Evolutionary conservation across 2,113 vertebrate species (phyloP).

Genomic region (Aspidoscelis tigris): DNA sequence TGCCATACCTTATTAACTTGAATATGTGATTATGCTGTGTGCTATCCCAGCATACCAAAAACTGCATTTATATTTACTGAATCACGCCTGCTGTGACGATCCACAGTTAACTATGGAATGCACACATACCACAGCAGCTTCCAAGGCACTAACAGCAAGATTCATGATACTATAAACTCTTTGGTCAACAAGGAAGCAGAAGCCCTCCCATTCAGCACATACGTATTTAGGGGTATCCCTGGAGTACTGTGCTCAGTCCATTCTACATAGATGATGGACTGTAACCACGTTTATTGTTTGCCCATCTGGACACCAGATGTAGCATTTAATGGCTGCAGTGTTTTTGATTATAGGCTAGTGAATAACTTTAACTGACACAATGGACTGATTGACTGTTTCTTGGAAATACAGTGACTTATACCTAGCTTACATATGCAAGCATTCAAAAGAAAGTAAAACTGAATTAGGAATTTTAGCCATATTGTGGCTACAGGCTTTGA

Average conservation of each 20-base stretch:
- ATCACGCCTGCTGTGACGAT: background rate
- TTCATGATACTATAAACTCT: background rate
- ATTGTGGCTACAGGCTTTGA: conserved; percentile 52
- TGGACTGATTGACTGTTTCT: conserved; percentile 32
- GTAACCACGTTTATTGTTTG: conserved; percentile 51
- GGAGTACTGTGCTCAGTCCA: conserved; percentile 39
- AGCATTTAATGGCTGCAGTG: conserved; percentile 43
- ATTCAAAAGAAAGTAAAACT: conserved; percentile 53
- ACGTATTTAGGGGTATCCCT: conserved; percentile 38
- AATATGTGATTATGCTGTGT: background rate
- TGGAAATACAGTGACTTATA: conserved; percentile 20
- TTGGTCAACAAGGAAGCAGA: background rate
- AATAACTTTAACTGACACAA: conserved; percentile 65
- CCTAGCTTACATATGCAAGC: conserved; percentile 54
- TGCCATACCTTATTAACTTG: background rate
- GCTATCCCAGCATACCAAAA: background rate
- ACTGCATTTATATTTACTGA: background rate
- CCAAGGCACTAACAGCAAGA: background rate
- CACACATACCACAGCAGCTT: background rate
- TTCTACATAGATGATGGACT: conserved; percentile 50
- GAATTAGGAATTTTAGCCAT: conserved; percentile 57
- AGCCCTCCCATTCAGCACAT: background rate
- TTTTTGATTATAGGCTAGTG: conserved; percentile 60
- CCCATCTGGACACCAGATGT: conserved; percentile 68
- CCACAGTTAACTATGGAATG: background rate